Percentiles rank a stretch among this genome's conserved stretches.
Conservation (phyloP, 2,888 invertebrate species). For the Cheilosia impressa region DNA sequence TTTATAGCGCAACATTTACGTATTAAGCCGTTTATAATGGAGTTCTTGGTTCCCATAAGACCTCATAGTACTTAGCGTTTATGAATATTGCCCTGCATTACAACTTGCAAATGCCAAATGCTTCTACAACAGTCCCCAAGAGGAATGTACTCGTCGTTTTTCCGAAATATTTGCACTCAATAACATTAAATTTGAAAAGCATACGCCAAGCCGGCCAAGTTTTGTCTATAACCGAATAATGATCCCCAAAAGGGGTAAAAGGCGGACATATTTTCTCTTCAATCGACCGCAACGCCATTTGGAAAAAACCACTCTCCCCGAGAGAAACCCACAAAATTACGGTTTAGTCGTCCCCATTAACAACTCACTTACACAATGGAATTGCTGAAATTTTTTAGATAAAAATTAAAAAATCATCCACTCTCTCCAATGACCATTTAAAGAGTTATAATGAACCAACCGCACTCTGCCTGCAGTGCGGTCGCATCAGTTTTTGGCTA, state of each 20-base stretch:
- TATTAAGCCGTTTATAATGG: slow-evolving; percentile 5
- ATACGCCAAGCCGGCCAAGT: neutral
- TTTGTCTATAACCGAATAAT: slow-evolving; percentile 12
- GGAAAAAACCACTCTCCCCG: neutral
- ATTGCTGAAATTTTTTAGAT: slow-evolving; percentile 52
- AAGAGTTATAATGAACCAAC: slow-evolving; percentile 67
- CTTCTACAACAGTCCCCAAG: neutral
- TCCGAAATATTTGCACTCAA: slow-evolving; percentile 10
- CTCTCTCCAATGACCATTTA: slow-evolving; percentile 62
- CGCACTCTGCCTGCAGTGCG: neutral
- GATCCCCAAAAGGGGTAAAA: slow-evolving; percentile 38
- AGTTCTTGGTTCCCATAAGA: neutral
- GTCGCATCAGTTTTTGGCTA: slow-evolving; percentile 5
- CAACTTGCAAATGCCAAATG: slow-evolving; percentile 35
- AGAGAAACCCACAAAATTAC: slow-evolving; percentile 44
- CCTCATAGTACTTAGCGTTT: slow-evolving; percentile 14
- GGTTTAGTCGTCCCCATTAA: slow-evolving; percentile 49
- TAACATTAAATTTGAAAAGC: slow-evolving; percentile 26
- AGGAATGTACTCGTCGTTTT: slow-evolving; percentile 3
- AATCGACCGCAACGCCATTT: slow-evolving; percentile 38
- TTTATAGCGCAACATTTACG: neutral
- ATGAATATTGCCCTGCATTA: slow-evolving; percentile 42
- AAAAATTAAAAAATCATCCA: slow-evolving; percentile 70
- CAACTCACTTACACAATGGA: slow-evolving; percentile 52
- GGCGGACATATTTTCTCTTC: slow-evolving; percentile 27